A percentile compares a stretch with the other conserved stretches of the same genome.
Conservation (phyloP, 2,888 invertebrate genomes). For the Dinocampus coccinellae region DNA sequence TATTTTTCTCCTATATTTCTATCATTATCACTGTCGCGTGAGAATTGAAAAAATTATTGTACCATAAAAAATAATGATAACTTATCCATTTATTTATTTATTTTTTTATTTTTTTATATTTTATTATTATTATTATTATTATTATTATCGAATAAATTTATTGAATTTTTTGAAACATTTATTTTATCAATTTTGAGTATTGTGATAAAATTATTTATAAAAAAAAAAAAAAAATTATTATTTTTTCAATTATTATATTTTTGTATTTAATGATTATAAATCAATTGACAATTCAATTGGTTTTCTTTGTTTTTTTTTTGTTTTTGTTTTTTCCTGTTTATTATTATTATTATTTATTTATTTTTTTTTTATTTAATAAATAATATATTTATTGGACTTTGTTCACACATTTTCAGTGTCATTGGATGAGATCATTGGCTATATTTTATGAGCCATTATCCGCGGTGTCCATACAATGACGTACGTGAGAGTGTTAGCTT, state of each 20-base stretch:
- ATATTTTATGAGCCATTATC: neutral
- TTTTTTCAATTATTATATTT: no score
- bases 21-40: neutral
- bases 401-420: neutral
- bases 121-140: neutral
- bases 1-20: no score
- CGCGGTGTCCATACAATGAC: neutral
- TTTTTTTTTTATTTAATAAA: neutral
- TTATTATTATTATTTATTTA: no score
- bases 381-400: neutral
- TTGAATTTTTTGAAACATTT: no score
- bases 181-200: no score
- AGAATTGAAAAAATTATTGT: neutral
- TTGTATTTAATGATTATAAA: neutral
- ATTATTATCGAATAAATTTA: no score
- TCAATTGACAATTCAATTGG: neutral
- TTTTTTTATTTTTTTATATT: neutral
- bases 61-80: neutral
- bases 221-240: no score
- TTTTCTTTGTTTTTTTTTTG: no score
- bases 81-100: neutral
- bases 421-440: neutral
- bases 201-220: no score
- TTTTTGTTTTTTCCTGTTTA: no score
- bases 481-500: neutral